These are phyloP conservation scores for Chironomus tepperi DNA, from an alignment of 1,140 invertebrate species.

Conservation along the genomic window DNA sequence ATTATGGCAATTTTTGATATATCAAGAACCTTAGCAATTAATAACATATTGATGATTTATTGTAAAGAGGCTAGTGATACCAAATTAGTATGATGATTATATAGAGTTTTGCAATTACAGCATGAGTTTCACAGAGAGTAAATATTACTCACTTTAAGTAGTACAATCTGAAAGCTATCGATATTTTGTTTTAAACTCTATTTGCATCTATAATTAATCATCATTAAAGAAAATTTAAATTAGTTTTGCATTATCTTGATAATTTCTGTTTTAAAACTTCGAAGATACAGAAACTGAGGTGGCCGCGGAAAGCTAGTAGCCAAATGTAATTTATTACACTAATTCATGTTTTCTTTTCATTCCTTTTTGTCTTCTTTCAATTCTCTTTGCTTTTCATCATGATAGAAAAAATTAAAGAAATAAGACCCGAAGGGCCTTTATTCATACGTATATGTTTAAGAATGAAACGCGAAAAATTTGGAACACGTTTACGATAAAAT, in stretches of 20 bases:
- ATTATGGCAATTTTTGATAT: too few species aligned
- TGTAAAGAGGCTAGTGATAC: too few species aligned
- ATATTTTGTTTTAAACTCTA: too few species aligned
- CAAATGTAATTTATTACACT: background rate
- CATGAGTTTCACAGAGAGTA: background rate
- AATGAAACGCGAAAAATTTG: background rate
- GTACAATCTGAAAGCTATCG: too few species aligned
- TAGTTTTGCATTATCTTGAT: background rate
- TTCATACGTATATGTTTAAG: background rate
- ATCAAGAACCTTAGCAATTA: too few species aligned
- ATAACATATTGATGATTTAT: too few species aligned
- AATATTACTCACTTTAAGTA: background rate
- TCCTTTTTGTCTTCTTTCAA: background rate
- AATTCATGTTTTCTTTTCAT: background rate
- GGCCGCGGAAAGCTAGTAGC: slow-evolving; percentile 3
- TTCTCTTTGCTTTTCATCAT: background rate
- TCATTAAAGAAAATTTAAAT: background rate
- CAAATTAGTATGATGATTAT: background rate
- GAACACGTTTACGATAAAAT: background rate
- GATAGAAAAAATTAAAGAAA: background rate
- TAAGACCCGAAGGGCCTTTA: background rate
- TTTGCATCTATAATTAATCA: too few species aligned
- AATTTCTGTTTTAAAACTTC: background rate
- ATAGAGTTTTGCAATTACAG: background rate
- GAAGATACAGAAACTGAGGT: background rate